phyloP scores from a whole-genome alignment of 2,888 invertebrate species.

The Pollenia amentaria region DNA sequence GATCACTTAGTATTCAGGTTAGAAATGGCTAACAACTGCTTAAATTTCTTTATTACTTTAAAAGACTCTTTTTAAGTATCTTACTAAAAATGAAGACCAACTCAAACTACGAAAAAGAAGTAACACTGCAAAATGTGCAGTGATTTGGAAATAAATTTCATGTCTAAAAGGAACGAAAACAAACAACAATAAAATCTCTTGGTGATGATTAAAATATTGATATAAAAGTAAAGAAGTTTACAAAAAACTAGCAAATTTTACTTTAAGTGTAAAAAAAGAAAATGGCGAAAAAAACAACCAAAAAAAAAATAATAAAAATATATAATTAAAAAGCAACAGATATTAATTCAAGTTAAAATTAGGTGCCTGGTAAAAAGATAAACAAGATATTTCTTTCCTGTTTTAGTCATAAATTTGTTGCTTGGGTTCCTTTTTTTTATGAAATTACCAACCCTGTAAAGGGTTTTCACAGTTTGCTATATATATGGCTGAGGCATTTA shows the following conservation, averaged over 20 bases:
- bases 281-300: background rate
- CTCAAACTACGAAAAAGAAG: constrained; percentile 12
- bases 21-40: constrained; percentile 50
- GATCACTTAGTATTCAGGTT: constrained; percentile 71
- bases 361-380: constrained; percentile 15
- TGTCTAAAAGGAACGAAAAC: constrained; percentile 46
- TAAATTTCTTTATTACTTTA: constrained; percentile 24
- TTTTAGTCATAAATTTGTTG: constrained; percentile 33
- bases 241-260: constrained; percentile 18
- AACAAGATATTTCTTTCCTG: background rate
- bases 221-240: constrained; percentile 25
- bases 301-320: constrained; percentile 23
- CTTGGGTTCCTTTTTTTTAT: background rate
- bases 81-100: background rate
- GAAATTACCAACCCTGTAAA: background rate
- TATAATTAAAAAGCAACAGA: constrained; percentile 34
- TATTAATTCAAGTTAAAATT: constrained; percentile 32
- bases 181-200: constrained; percentile 14
- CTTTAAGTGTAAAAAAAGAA: background rate
- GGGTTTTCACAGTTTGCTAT: background rate
- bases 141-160: constrained; percentile 74
- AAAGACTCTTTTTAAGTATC: constrained; percentile 6
- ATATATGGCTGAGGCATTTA: too few relatives aligned
- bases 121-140: constrained; percentile 60
- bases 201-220: constrained; percentile 42